A percentile compares a stretch with the other conserved stretches of the same genome.
phyloP scores from a whole-genome alignment of 2,797 vertebrate genomes.

The Pangasius djambal region DNA sequence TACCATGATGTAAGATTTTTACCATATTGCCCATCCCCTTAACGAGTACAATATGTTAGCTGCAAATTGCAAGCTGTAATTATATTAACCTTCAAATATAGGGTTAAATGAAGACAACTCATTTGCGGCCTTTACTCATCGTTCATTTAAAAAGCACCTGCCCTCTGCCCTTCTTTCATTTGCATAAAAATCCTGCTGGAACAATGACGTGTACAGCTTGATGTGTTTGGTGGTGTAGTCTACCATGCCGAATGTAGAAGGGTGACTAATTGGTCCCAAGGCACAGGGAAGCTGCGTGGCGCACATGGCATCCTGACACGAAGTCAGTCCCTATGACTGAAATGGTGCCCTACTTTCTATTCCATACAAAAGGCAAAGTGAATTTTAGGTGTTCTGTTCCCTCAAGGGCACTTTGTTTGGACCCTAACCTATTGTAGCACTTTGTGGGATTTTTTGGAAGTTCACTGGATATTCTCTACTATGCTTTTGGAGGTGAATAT shows the following conservation, averaged over 20 bases:
- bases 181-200: conserved; percentile 50
- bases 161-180: conserved; percentile 34
- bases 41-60: not conserved
- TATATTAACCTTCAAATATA: conserved; percentile 48
- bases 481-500: not conserved
- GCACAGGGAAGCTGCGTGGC: conserved; percentile 43
- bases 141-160: conserved; percentile 33
- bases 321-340: not conserved
- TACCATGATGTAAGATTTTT: not conserved
- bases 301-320: conserved; percentile 17
- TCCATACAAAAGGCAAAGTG: not conserved
- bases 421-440: not conserved
- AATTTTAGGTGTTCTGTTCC: not conserved
- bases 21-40: not conserved
- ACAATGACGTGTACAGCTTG: not conserved
- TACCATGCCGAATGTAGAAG: conserved; percentile 9
- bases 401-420: not conserved
- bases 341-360: not conserved
- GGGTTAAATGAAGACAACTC: conserved; percentile 45
- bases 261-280: conserved; percentile 63
- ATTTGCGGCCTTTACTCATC: not conserved
- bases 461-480: not conserved
- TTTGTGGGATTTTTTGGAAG: not conserved
- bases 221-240: not conserved
- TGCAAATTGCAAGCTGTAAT: not conserved